phyloP scores from a whole-genome alignment of 2,888 invertebrate genomes.

The Morinoia aosen region DNA sequence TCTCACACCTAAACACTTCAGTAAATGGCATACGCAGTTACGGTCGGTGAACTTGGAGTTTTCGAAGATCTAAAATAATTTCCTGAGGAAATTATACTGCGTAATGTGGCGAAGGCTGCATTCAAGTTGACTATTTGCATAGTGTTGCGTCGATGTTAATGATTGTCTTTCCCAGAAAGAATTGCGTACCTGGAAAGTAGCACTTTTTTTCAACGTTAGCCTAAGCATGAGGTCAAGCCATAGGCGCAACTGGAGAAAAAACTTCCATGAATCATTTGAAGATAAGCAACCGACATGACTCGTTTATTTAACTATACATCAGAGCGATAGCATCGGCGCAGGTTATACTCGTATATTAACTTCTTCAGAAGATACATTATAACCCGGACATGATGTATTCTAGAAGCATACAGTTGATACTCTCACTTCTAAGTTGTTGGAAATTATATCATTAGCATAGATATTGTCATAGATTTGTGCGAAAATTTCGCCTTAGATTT shows the following conservation, averaged over 20 bases:
- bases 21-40: background rate
- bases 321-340: slow-evolving; percentile 12
- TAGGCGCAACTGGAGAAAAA: background rate
- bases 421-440: background rate
- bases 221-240: background rate
- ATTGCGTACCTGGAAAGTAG: background rate
- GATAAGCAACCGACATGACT: slow-evolving; percentile 18
- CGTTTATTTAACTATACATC: slow-evolving; percentile 21
- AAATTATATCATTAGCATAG: background rate
- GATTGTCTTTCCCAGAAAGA: background rate
- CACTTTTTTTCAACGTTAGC: background rate
- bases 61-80: background rate
- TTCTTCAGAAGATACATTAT: background rate
- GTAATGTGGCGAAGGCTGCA: background rate
- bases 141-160: background rate
- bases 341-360: background rate
- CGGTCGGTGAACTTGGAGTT: background rate
- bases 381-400: background rate
- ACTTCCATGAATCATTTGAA: slow-evolving; percentile 12
- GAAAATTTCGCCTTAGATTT: background rate
- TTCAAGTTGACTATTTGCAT: background rate
- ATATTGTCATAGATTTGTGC: background rate
- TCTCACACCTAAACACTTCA: background rate
- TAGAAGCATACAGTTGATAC: background rate
- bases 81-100: no score